Percentiles rank a stretch among this genome's conserved stretches.
These are phyloP conservation scores for Xanthia togata DNA, from an alignment of 2,888 invertebrate species.

Conservation along the genomic window DNA sequence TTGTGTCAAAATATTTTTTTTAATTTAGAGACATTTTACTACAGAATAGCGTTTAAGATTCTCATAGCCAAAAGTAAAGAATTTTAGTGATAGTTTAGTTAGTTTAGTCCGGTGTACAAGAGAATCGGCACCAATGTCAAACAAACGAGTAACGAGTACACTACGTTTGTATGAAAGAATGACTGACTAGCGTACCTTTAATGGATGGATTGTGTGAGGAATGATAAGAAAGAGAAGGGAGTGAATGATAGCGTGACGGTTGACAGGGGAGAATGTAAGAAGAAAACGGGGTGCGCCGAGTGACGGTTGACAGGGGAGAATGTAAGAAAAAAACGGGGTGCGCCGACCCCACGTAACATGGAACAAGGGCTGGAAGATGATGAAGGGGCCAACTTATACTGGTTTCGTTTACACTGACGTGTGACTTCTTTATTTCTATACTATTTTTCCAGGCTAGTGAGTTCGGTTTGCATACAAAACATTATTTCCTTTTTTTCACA, in stretches of 20 bases:
- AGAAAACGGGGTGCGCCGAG: no score
- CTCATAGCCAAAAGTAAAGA: no score
- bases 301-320: background rate
- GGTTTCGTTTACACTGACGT: background rate
- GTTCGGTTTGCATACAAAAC: conserved; percentile 34
- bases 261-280: background rate
- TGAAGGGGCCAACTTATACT: background rate
- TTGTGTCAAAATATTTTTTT: no score
- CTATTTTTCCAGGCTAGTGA: conserved; percentile 39
- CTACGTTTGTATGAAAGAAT: no score
- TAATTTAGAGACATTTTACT: no score
- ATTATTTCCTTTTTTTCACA: conserved; percentile 40
- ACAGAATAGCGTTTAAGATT: no score
- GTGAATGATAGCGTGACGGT: background rate
- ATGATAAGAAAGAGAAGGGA: background rate
- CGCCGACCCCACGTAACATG: background rate
- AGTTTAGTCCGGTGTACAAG: no score
- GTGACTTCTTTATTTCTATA: background rate
- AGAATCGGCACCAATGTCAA: no score
- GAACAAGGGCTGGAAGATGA: background rate
- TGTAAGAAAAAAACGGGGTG: no score
- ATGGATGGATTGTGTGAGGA: background rate
- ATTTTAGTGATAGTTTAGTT: no score
- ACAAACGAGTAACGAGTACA: no score
- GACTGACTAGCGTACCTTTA: no score